Base-by-base conservation (phyloP, 2,797 vertebrate genomes). In the Hipposideros larvatus region DNA sequence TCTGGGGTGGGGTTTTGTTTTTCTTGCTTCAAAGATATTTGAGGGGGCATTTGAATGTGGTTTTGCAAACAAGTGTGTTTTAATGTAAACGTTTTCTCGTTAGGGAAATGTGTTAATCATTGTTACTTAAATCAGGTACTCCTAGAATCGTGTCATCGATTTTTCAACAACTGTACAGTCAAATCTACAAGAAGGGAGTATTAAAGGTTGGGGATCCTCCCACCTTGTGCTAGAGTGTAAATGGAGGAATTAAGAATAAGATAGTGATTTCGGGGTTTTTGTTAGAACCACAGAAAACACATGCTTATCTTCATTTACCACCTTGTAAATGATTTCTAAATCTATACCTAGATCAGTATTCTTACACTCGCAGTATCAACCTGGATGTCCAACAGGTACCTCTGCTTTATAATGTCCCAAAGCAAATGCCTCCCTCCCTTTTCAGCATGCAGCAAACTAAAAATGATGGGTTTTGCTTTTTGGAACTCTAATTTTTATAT, bases 1-100 rank as follows among this genome's bases (percentile, higher is more conserved):
- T 79, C 95, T 93, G 77, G 73, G 51, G 22, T 80, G 53, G 65
- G 19, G 24, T 82, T 92, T 92, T 88, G 63, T 82, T 70, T 87
- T 88, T 83, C n/a, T 73, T 90, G 43, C 15, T 80, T 91, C n/a
- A 68, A 70, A 59, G 15, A n/a, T 80, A 46, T 79, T 74, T 91
- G 55, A 85, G 57, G n/a, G 84, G 53, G 31, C 71, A n/a, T 1
- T 21, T 86, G 16, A 90, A 26, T 92, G 59, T 89, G 21, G 4
- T 79, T 96, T 94, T 88, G 53, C 34, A 77, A 61, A 31, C 70
- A 73, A 68, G 7, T 63, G 8, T 41, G 84, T 93, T 85, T 93
- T 37, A 84, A 87, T 83, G 68, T 91, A 80, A 85, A 61, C 59
- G n/a, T 70, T 94, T 80, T 84, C 21, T 66, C 85, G 0, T 90